Conservation (phyloP, 2,888 invertebrate species). For the Laothoe populi region DNA sequence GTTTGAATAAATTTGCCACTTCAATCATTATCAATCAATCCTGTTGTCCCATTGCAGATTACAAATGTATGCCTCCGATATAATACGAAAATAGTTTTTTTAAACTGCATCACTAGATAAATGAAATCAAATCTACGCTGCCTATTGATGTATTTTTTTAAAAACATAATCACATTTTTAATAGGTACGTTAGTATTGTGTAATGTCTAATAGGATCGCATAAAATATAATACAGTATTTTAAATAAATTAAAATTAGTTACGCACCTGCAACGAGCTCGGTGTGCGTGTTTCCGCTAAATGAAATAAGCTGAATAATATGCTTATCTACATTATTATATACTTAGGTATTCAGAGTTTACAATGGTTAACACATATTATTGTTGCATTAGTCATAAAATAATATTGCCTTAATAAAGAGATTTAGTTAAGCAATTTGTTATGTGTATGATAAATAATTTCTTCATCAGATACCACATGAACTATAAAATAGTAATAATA, state of each 20-base stretch:
- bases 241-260: slow-evolving; percentile 1
- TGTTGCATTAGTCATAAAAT: slow-evolving; percentile 32
- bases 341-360: slow-evolving; percentile 35
- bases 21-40: slow-evolving; percentile 7
- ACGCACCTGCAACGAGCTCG: slow-evolving; percentile 35
- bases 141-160: no score
- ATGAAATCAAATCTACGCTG: no score
- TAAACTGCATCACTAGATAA: no score
- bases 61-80: background rate
- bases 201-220: no score
- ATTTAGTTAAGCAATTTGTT: slow-evolving; percentile 32
- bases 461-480: background rate
- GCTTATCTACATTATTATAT: slow-evolving; percentile 37
- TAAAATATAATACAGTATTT: background rate
- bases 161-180: no score
- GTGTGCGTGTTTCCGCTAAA: slow-evolving; percentile 39
- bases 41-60: background rate
- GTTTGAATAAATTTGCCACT: background rate
- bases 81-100: background rate
- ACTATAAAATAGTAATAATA: no score
- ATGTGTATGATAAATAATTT: slow-evolving; percentile 25
- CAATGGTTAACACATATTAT: slow-evolving; percentile 32
- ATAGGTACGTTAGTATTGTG: no score
- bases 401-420: slow-evolving; percentile 34
- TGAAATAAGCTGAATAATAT: slow-evolving; percentile 33